Percentiles rank a stretch among this genome's conserved stretches.
Evolutionary conservation across 2,888 invertebrate species (phyloP).

Genomic region (Empis livida): DNA sequence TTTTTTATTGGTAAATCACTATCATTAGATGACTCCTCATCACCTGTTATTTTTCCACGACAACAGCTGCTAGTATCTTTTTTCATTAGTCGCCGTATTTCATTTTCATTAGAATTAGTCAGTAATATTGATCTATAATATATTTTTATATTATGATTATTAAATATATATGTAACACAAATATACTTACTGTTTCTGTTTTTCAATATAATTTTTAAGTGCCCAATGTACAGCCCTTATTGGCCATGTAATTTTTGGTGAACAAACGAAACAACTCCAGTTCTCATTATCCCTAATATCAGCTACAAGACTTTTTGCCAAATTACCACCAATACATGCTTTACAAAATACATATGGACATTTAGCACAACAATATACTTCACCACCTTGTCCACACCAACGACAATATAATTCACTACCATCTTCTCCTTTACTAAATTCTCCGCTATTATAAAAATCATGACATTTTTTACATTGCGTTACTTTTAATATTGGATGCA

Average conservation of each 20-base stretch:
- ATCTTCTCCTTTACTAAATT: conserved; percentile 72
- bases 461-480: conserved; percentile 59
- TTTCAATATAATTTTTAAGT: conserved; percentile 50
- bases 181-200: conserved; percentile 37
- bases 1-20: conserved; percentile 21
- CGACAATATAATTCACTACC: conserved; percentile 71
- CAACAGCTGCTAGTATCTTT: conserved; percentile 30
- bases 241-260: conserved; percentile 49
- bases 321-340: conserved; percentile 63
- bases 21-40: conserved; percentile 17
- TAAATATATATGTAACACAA: too few species aligned
- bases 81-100: conserved; percentile 19
- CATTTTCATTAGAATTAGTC: conserved; percentile 21
- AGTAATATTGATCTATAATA: conserved; percentile 22
- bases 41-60: conserved; percentile 20
- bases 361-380: conserved; percentile 64
- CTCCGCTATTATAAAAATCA: conserved; percentile 67
- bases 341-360: conserved; percentile 65
- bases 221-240: conserved; percentile 59
- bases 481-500: conserved; percentile 61
- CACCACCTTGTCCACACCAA: conserved; percentile 72
- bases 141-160: too few species aligned
- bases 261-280: conserved; percentile 69
- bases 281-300: conserved; percentile 64
- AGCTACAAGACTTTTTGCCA: conserved; percentile 49